Base-by-base conservation (phyloP, 2,797 vertebrate species). In the Alcedo atthis region DNA sequence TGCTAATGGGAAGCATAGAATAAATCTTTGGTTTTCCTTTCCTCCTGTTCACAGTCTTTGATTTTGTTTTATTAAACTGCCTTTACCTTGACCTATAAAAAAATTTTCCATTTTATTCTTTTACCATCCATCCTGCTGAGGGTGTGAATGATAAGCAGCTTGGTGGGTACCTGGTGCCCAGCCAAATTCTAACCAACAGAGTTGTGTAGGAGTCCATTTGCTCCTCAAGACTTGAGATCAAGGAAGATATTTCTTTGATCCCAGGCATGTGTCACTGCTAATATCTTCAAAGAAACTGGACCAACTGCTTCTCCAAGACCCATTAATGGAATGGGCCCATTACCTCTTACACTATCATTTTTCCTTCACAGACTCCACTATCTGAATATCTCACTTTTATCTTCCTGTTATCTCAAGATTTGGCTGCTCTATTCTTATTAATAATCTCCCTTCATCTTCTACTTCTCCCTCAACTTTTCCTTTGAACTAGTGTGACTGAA, bases 281-380 rank as follows among this genome's bases (percentile, higher is more conserved):
- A 4, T 42, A 1, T 51, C 15, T 81, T 84, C 28, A 19, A n/a
- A 48, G 46, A 69, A 71, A 46, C 10, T 30, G 7, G 6, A 2
- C 33, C 30, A 57, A n/a, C 17, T 7, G 16, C 17, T 86, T 93
- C 79, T 57, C 12, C 19, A 17, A 22, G 20, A 37, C 10, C 21
- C 12, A 9, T 46, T 78, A 75, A 49, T 28, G 32, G 30, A 85
- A 63, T 15, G 15, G 61, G 10, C 8, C 20, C 2, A 1, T 22
- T 66, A 61, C 14, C 5, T 84, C 10, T 25, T 62, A 25, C 0
- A 0, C 5, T 85, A 24, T 28, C 0, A 0, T 55, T 74, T 2
- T 83, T 81, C 21, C 11, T 81, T 67, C 54, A 81, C 28, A 70
- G 30, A 55, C 42, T 78, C 37, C 12, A n/a, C 3, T 43, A 43